Evolutionary conservation across 1,140 invertebrate species (phyloP), one percentile per base, ranked within the genome.

Genomic region (Daktulosphaira vitifoliae): DNA sequence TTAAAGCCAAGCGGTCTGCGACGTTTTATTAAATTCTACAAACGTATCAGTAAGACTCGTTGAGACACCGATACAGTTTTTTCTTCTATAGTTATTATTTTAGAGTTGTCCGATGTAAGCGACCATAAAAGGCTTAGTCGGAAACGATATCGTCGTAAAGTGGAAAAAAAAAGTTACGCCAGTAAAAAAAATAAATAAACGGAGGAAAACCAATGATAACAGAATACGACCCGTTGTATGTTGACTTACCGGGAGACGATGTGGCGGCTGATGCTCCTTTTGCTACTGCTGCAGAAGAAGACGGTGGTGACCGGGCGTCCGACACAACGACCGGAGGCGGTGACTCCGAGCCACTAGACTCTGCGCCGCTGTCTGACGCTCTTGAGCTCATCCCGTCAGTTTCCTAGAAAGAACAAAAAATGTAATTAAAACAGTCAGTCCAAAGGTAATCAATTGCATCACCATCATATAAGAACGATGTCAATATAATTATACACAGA

Each of bases 361-460:
- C 56, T 13, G 56, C 56, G 56, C 56, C 56, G 56, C 56, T 62
- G 26, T 62, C 56, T 11, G 56, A 62, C 56, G 56, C 56, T 62
- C 56, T 48, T 11, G 56, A 48, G 44, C 56, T 62, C 56, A 62
- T 62, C 42, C 56, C 56, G 26, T 62, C 56, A 23, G 42, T 62
- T 62, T 62, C 56, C 42, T 62, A 16, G 42, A 22, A 62, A 29
- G 38, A 33, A 33, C 2, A 15, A 16, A 59, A 59, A 37, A 26
- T 22, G 39, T 25, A 11, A 42, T 25, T 56, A 52, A n/a, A n/a
- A n/a, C n/a, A n/a, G n/a, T n/a, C n/a, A n/a, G n/a, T n/a, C n/a
- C n/a, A n/a, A n/a, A n/a, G n/a, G n/a, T n/a, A n/a, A n/a, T n/a
- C n/a, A n/a, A n/a, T n/a, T n/a, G n/a, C n/a, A n/a, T n/a, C n/a